Evolutionary conservation across 2,113 vertebrate genomes (phyloP), one percentile per base, ranked within the genome.

Genomic region (Megalops atlanticus): DNA sequence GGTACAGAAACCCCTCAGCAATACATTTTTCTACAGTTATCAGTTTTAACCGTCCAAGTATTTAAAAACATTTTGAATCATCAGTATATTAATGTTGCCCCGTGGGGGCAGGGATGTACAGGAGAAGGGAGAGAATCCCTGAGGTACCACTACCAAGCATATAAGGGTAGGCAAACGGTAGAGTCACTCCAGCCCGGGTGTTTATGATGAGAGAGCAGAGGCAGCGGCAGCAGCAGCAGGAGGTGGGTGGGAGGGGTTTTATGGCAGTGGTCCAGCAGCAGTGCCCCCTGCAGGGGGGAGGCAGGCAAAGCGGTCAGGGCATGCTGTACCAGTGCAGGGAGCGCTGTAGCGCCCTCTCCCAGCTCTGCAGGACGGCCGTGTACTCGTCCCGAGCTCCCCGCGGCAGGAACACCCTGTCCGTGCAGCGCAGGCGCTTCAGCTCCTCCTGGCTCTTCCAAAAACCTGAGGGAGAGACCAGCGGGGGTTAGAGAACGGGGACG

Each of bases 391-490:
- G 86, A 38, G 89, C 82, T 78, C 83, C 88, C 70, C 89, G 90
- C 10, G 98, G 98, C 77, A 93, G 85, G 90, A 97, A 99, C 54
- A 94, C 80, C 1, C 84, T 58, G 52, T 96, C 95, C 0, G 88
- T 90, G 76, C 1, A 84, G 68, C 95, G 95, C 43, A 99, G 90
- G 40, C 92, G 95, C 89, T 96, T 97, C 52, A 99, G 90, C 81
- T 99, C 95, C 24, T 97, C 95, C 74, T 92, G 95, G 85, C 87
- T 94, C 80, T 83, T 92, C 98, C 98, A 99, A 90, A 96, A 96
- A 40, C 97, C 98, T 99, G 87, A 83, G 87, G 52, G 24, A 68
- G 24, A 38, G 24, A 21, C 43, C 52, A 35, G 24, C 36, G 41
- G 31, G 35, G 15, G 68, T 11, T 24, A 43, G 1, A 73, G 15